Conservation (phyloP, 2,113 vertebrate genomes). For the Coptodon bakossiorum region DNA sequence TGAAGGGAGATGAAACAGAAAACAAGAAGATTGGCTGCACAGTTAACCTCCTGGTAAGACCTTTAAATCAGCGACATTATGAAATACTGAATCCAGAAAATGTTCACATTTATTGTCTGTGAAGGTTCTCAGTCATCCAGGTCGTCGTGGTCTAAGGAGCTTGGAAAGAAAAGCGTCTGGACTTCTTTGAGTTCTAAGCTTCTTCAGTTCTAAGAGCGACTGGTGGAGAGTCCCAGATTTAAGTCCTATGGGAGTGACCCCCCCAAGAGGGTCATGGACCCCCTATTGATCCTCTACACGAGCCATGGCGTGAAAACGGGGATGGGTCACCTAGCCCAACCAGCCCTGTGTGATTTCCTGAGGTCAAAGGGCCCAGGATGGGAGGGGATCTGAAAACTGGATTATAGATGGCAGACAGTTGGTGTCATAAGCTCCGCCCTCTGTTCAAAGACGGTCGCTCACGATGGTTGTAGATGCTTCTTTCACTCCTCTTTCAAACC, state of each 20-base stretch:
- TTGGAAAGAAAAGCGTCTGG: fast-evolving
- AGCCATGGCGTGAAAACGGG: neutral
- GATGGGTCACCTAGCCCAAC: too few species aligned
- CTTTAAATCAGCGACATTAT: neutral
- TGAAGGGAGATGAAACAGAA: conserved; percentile 97
- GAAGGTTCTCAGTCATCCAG: neutral
- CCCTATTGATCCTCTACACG: fast-evolving
- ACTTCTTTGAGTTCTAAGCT: neutral
- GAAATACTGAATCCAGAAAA: neutral
- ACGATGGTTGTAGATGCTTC: neutral
- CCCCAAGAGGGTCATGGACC: neutral
- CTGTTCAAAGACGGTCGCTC: too few species aligned
- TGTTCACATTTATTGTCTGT: neutral
- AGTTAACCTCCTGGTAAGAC: conserved; percentile 90
- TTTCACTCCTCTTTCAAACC: neutral
- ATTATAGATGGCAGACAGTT: too few species aligned
- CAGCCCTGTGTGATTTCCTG: too few species aligned
- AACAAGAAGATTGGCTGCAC: conserved; percentile 98
- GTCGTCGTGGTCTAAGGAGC: fast-evolving
- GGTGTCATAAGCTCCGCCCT: too few species aligned
- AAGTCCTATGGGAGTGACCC: neutral
- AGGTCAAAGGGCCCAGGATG: too few species aligned
- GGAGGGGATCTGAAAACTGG: too few species aligned
- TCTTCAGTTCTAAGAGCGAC: neutral
- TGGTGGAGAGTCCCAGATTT: fast-evolving